phyloP scores from a whole-genome alignment of 2,797 vertebrate species.

The Hozukius guyotensis region DNA sequence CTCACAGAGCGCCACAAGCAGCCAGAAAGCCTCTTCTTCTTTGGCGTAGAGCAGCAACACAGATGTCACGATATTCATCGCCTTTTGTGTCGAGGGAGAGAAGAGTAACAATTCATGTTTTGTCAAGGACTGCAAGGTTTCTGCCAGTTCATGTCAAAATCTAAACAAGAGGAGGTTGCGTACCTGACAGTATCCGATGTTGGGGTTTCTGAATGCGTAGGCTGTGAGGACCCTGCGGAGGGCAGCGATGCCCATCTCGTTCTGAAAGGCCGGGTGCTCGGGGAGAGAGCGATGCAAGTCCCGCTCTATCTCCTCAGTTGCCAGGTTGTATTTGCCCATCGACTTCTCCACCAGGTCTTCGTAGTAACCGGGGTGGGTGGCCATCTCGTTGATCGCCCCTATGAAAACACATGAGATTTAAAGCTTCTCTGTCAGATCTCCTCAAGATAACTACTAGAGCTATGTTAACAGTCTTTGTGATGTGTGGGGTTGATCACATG shows the following conservation, averaged over 20 bases:
- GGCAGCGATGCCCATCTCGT: conserved; percentile 98
- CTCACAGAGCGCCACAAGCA: conserved; percentile 96
- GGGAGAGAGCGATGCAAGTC: conserved; percentile 98
- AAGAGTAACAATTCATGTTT: background rate
- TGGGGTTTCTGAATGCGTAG: conserved; percentile 97
- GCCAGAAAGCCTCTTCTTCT: conserved; percentile 98
- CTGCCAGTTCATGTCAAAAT: background rate
- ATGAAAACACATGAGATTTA: background rate
- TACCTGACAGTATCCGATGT: conserved; percentile 99
- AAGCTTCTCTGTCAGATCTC: background rate
- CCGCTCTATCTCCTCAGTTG: conserved; percentile 97
- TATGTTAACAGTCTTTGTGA: background rate
- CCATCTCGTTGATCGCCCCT: conserved; percentile 98
- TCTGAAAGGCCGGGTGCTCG: conserved; percentile 98
- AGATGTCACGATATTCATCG: conserved; percentile 98
- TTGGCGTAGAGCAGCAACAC: conserved; percentile 96
- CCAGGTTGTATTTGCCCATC: conserved; percentile 97
- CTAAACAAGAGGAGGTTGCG: background rate
- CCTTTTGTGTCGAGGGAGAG: conserved; percentile 76
- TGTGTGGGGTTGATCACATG: background rate
- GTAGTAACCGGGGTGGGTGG: conserved; percentile 96
- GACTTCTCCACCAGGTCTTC: conserved; percentile 97
- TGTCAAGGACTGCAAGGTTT: background rate
- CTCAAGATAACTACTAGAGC: background rate
- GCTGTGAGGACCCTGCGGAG: conserved; percentile 96